Percentiles rank a stretch among this genome's conserved stretches.
Evolutionary conservation across 2,113 vertebrate species (phyloP).

Genomic region (Lepus timidus): DNA sequence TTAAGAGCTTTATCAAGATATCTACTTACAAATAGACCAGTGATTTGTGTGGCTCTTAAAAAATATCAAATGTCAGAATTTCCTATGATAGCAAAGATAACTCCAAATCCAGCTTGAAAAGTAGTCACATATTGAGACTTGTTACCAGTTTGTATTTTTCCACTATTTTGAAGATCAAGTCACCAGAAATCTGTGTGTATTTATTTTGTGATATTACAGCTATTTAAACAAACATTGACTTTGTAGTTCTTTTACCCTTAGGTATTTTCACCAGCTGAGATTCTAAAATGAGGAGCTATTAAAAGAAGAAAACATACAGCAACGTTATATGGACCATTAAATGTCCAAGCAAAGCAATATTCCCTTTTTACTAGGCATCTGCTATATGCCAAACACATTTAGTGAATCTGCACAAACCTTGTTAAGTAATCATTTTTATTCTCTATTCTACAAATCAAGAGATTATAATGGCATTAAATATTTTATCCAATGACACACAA

Average conservation of each 20-base stretch:
- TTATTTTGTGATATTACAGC: neutral
- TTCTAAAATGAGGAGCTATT: neutral
- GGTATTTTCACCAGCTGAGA: neutral
- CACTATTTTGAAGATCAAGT: neutral
- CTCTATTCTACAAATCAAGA: conserved; percentile 32
- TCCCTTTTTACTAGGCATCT: neutral
- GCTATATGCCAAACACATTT: neutral
- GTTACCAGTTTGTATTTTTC: neutral
- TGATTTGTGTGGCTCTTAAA: neutral
- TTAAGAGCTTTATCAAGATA: neutral
- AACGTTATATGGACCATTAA: neutral
- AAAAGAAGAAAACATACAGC: neutral
- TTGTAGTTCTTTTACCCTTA: neutral
- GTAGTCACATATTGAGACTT: neutral
- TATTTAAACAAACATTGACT: conserved; percentile 22
- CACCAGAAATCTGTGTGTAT: neutral
- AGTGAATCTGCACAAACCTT: conserved; percentile 1
- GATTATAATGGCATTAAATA: neutral
- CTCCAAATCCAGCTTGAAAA: neutral
- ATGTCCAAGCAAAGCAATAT: neutral
- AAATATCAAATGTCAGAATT: conserved; percentile 24
- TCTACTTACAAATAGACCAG: neutral
- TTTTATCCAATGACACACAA: neutral
- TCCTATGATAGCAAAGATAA: neutral
- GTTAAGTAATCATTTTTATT: neutral